phyloP scores from a whole-genome alignment of 2,797 vertebrate species.

The Tenualosa thibaudeaui region DNA sequence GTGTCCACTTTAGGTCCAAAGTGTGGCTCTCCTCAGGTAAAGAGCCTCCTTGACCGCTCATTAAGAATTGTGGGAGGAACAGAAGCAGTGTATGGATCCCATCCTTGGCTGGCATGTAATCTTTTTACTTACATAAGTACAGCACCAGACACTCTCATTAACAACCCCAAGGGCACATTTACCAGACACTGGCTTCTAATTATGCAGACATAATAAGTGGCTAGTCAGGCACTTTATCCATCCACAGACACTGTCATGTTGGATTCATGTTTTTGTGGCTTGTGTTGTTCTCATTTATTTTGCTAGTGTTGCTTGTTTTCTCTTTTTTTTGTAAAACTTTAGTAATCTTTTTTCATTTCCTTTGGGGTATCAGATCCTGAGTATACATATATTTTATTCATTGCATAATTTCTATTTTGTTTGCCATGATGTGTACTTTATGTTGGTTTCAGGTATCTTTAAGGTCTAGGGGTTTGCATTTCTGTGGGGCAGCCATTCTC shows the following conservation, averaged over 20 bases:
- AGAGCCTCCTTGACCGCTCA: slow-evolving; percentile 41
- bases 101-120: slow-evolving; percentile 71
- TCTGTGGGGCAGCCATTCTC: slow-evolving; percentile 85
- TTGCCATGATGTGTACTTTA: slow-evolving; percentile 8
- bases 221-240: not conserved
- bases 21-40: slow-evolving; percentile 58
- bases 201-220: not conserved
- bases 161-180: not conserved
- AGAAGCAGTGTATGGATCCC: slow-evolving; percentile 62
- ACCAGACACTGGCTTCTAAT: not conserved
- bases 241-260: not conserved
- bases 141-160: slow-evolving; percentile 12
- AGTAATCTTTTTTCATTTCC: not conserved
- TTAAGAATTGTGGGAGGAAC: slow-evolving; percentile 71
- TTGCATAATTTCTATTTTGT: not conserved
- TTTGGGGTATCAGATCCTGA: not conserved
- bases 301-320: not conserved
- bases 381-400: not conserved
- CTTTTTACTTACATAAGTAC: not conserved
- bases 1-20: slow-evolving; percentile 57
- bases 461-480: slow-evolving; percentile 75
- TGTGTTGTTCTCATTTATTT: not conserved
- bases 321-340: not conserved
- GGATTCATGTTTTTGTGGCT: not conserved
- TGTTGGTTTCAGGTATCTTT: slow-evolving; percentile 77